Evolutionary conservation across 2,888 invertebrate species (phyloP), one percentile per base, ranked within the genome.

Genomic region (Andrena minutula): DNA sequence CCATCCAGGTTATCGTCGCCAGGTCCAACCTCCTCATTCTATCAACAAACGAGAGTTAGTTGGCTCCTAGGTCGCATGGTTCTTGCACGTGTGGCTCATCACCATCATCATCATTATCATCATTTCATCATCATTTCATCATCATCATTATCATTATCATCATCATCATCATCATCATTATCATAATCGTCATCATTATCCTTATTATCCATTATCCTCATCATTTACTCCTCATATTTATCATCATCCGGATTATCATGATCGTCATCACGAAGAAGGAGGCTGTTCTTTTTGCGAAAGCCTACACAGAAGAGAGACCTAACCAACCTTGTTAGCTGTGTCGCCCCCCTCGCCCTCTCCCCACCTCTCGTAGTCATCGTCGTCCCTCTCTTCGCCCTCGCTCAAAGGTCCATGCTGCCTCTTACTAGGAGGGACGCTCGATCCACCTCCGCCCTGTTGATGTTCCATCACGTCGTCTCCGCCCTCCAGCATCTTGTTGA

Each of bases 301-400:
- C 86, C 84, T 89, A 89, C 83, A 85, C 79, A 78, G 81, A 89
- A 86, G 82, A 86, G 82, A 83, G 75, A 84, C 88, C 91, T 92
- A 92, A 91, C 91, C 93, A 90, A 92, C 92, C 90, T 93, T 92
- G 82, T 88, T 91, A 76, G 92, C 78, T 66, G 91, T 83, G 72
- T 90, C 91, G 78, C 88, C 90, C 77, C 89, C 87, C 80, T 91
- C 91, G 76, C 88, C 89, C 79, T 90, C 91, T 77, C 90, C 92
- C 93, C 93, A 93, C 75, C 92, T 90, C 85, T 92, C 93, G 88
- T 93, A 94, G 89, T 94, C 94, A 75, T 93, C 93, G 49, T 95
- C 95, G 87, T 92, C 92, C 58, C 95, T 93, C 84, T 95, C 95
- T 86, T 95, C 95, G 10, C 95, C 95, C 89, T 95, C 95, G 85